phyloP scores from a whole-genome alignment of 1,140 invertebrate species.

The Penaeus vannamei region DNA sequence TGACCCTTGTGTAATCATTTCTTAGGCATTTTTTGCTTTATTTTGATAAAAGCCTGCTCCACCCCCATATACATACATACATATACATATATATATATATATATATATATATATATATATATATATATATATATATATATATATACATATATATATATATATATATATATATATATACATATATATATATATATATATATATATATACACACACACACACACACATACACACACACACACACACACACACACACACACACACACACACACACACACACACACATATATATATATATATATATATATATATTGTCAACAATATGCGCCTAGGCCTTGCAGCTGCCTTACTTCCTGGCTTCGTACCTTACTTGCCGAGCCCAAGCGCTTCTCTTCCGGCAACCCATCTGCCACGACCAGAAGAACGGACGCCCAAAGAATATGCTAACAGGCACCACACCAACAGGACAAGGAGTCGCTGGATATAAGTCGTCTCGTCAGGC shows the following conservation, averaged over 20 bases:
- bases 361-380: too few species aligned
- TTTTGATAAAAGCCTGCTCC: too few species aligned
- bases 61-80: background rate
- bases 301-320: background rate
- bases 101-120: conserved; percentile 28
- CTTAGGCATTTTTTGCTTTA: too few species aligned
- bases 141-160: background rate
- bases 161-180: conserved; percentile 12
- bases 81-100: conserved; percentile 28
- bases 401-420: too few species aligned
- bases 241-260: background rate
- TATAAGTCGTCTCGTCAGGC: too few species aligned
- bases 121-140: background rate
- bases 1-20: too few species aligned
- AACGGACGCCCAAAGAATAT: too few species aligned
- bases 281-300: conserved; percentile 22
- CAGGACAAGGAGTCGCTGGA: too few species aligned
- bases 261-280: background rate
- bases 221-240: background rate
- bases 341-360: too few species aligned
- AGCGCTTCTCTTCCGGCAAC: background rate
- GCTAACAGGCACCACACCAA: too few species aligned
- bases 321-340: too few species aligned
- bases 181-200: conserved; percentile 28
- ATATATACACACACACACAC: background rate